Conservation (phyloP, 2,797 vertebrate species). For the Sebastes trivittatus region DNA sequence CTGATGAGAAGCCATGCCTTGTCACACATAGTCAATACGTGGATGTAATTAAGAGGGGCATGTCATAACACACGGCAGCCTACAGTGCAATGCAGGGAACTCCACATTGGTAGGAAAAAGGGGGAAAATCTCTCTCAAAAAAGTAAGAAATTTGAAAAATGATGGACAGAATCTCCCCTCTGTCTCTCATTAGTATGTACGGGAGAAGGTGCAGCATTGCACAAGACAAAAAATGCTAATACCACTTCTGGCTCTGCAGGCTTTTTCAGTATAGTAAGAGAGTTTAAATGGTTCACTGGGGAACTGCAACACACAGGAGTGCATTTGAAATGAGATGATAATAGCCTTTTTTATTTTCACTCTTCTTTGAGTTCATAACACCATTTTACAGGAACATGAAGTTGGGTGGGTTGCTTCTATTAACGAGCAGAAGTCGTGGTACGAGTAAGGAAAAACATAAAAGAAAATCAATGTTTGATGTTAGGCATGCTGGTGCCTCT, state of each 20-base stretch:
- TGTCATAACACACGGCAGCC: background rate
- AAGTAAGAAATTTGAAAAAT: background rate
- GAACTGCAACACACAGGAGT: background rate
- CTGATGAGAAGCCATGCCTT: slow-evolving; percentile 5
- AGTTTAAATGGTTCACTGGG: slow-evolving; percentile 7
- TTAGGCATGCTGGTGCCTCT: background rate
- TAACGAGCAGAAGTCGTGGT: background rate
- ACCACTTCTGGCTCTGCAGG: background rate
- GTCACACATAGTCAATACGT: slow-evolving; percentile 6
- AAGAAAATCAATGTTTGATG: background rate
- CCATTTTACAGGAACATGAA: background rate
- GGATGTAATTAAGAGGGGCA: slow-evolving; percentile 1
- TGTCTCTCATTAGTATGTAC: background rate
- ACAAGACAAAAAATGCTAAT: background rate
- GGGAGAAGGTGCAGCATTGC: background rate
- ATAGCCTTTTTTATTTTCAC: background rate
- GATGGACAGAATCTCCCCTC: background rate
- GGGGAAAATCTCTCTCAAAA: background rate
- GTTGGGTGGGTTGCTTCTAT: background rate
- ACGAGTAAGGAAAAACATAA: background rate
- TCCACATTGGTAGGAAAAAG: background rate
- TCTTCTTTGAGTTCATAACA: background rate
- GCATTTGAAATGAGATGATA: slow-evolving; percentile 6
- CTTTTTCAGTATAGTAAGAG: background rate
- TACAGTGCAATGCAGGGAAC: background rate